These are phyloP conservation scores for Ridgeia piscesae DNA, from an alignment of 1,140 invertebrate species.

Conservation along the genomic window DNA sequence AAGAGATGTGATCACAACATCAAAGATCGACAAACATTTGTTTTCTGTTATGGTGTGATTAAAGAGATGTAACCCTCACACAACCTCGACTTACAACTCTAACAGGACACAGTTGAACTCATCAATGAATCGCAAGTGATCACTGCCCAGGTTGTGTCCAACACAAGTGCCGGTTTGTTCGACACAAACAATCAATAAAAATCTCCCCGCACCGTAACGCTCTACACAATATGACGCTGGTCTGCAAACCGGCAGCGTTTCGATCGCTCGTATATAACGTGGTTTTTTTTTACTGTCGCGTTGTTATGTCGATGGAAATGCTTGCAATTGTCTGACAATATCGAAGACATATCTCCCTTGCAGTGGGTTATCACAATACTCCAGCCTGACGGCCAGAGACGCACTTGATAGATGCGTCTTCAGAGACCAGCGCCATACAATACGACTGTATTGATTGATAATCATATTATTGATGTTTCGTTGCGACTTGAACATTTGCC, in stretches of 20 bases:
- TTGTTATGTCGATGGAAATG: background rate
- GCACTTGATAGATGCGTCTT: background rate
- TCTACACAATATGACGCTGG: background rate
- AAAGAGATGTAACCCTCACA: background rate
- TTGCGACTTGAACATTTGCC: constrained; percentile 9
- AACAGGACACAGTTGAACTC: background rate
- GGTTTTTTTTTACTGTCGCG: background rate
- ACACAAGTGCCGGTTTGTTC: background rate
- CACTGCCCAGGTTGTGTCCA: background rate
- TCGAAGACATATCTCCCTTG: background rate
- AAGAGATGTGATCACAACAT: background rate
- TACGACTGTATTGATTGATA: background rate
- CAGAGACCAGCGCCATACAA: background rate
- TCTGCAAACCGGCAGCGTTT: background rate
- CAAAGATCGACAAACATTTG: background rate
- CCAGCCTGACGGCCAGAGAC: background rate
- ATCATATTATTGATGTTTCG: background rate
- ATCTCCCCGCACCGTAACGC: background rate
- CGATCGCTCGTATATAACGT: background rate
- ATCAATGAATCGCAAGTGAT: background rate
- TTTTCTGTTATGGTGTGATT: background rate
- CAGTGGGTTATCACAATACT: background rate
- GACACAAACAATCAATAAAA: background rate
- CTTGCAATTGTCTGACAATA: background rate
- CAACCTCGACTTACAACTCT: background rate